Conservation (phyloP, 1,140 invertebrate species). For the Helicoverpa armigera region DNA sequence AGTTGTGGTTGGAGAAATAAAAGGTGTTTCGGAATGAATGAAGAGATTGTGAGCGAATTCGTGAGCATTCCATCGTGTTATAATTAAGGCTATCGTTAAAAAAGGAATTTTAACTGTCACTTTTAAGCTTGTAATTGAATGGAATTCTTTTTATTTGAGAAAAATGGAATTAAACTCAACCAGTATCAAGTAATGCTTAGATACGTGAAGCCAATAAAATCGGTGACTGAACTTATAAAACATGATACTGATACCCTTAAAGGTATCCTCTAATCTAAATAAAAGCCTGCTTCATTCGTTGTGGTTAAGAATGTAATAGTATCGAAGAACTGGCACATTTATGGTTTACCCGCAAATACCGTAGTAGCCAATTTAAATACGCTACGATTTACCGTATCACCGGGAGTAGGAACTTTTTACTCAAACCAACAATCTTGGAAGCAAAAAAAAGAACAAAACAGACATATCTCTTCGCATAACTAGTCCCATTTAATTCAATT, state of each 20-base stretch:
- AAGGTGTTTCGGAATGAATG: background rate
- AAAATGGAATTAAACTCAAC: background rate
- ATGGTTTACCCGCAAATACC: slow-evolving; percentile 35
- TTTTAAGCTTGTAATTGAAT: background rate
- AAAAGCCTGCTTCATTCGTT: slow-evolving; percentile 29
- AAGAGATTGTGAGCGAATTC: slow-evolving; percentile 10
- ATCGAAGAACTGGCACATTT: slow-evolving; percentile 25
- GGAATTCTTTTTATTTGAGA: background rate
- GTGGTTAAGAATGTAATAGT: slow-evolving; percentile 36
- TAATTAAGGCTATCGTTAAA: background rate
- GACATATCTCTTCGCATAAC: slow-evolving; percentile 6
- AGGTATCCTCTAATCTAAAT: slow-evolving; percentile 12
- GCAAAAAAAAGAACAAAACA: background rate
- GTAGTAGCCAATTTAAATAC: slow-evolving; percentile 40
- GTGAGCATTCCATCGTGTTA: background rate
- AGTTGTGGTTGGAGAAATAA: slow-evolving; percentile 2
- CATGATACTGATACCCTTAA: background rate
- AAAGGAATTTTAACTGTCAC: background rate
- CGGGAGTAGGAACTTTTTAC: slow-evolving; percentile 9
- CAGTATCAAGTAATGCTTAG: too few relatives aligned
- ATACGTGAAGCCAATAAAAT: too few relatives aligned
- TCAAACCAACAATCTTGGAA: background rate
- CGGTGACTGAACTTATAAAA: background rate
- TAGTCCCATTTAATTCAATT: slow-evolving; percentile 42
- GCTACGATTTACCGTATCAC: slow-evolving; percentile 22